phyloP scores from a whole-genome alignment of 2,888 invertebrate genomes.

The Andricus curvator region DNA sequence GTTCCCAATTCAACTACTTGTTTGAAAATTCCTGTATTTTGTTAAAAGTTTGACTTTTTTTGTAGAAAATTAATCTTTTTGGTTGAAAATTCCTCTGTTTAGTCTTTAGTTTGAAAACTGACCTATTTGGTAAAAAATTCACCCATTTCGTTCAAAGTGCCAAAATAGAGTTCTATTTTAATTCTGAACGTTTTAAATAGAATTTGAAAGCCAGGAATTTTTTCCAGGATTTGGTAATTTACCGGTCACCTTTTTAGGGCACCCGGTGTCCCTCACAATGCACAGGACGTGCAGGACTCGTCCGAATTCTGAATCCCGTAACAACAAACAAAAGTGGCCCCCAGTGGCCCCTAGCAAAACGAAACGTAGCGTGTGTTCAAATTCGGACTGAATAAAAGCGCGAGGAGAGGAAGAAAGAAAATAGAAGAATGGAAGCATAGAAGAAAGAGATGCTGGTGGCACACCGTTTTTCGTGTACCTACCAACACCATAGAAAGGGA shows the following conservation, averaged over 20 bases:
- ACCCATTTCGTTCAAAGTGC: too few relatives aligned
- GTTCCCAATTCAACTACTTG: too few relatives aligned
- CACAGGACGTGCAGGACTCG: conserved; percentile 42
- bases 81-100: too few relatives aligned
- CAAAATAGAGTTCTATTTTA: too few relatives aligned
- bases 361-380: conserved; percentile 15
- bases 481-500: not conserved
- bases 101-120: too few relatives aligned
- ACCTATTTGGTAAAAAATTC: too few relatives aligned
- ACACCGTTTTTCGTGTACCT: not conserved
- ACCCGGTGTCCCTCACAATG: not conserved
- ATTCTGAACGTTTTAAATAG: too few relatives aligned
- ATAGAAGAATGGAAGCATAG: not conserved
- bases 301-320: not conserved
- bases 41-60: too few relatives aligned
- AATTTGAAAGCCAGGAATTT: not conserved
- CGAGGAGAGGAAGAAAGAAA: not conserved
- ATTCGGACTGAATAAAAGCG: not conserved
- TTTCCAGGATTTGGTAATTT: not conserved
- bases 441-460: not conserved
- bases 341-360: not conserved
- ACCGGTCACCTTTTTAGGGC: not conserved
- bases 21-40: too few relatives aligned
- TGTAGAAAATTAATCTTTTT: too few relatives aligned
- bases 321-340: conserved; percentile 17